Evolutionary conservation across 2,113 vertebrate genomes (phyloP).

Genomic region (Turdus rufiventris): DNA sequence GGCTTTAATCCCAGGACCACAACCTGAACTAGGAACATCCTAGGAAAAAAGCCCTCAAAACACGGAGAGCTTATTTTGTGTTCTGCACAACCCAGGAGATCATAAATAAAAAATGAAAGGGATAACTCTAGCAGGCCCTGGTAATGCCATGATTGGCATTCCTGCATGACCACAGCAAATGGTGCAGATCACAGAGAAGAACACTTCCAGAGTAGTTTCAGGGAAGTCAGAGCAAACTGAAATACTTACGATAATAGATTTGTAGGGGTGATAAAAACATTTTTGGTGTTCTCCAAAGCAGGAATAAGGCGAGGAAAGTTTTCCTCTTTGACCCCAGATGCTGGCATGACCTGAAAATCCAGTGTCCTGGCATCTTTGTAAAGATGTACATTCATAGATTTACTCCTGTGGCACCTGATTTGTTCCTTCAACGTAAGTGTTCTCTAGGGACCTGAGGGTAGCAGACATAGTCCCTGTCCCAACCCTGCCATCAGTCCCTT

Average conservation of each 20-base stretch:
- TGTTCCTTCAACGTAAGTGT: background rate
- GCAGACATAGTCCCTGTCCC: background rate
- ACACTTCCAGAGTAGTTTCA: background rate
- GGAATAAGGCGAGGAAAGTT: background rate
- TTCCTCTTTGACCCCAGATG: background rate
- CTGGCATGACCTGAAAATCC: background rate
- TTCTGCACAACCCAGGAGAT: background rate
- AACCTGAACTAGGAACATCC: background rate
- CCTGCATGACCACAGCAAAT: background rate
- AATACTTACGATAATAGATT: background rate
- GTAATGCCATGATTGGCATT: background rate
- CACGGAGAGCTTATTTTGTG: accelerated
- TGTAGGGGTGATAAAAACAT: background rate
- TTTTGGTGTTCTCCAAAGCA: background rate
- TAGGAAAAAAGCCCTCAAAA: background rate
- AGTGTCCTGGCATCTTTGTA: background rate
- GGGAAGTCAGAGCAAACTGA: background rate
- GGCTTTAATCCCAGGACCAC: background rate
- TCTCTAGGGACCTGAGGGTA: background rate
- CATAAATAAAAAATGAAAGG: background rate
- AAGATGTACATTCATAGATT: background rate
- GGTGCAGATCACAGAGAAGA: background rate
- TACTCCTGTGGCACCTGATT: background rate
- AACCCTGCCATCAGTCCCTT: background rate
- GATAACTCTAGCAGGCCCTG: background rate